A percentile compares a stretch with the other conserved stretches of the same genome.
phyloP scores from a whole-genome alignment of 1,140 invertebrate genomes.

The Tyrophagus putrescentiae region DNA sequence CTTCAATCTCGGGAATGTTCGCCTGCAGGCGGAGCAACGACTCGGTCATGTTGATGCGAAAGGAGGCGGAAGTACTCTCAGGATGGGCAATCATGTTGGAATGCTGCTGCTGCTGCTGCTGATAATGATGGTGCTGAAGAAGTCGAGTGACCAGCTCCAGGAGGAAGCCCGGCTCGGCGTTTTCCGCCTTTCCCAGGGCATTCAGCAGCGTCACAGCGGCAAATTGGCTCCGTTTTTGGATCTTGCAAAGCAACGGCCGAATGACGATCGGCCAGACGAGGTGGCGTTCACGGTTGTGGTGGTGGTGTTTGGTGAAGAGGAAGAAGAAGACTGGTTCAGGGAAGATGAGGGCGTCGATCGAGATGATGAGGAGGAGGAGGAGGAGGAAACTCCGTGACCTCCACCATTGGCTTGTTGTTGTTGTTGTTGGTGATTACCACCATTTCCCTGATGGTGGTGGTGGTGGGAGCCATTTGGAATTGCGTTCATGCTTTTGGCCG shows the following conservation, averaged over 20 bases:
- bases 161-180: slow-evolving; percentile 70
- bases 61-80: slow-evolving; percentile 53
- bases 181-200: slow-evolving; percentile 47
- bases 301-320: slow-evolving; percentile 48
- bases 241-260: slow-evolving; percentile 74
- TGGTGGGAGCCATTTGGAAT: no score
- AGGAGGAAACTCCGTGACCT: no score
- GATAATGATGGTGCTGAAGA: no score
- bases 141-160: slow-evolving; percentile 80
- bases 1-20: slow-evolving; percentile 57
- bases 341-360: no score
- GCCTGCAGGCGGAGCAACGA: slow-evolving; percentile 81
- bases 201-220: slow-evolving; percentile 27
- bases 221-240: slow-evolving; percentile 51
- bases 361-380: no score
- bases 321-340: no score
- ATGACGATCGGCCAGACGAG: slow-evolving; percentile 78
- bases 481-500: no score
- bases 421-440: no score
- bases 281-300: slow-evolving; percentile 68
- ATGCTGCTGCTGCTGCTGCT: no score
- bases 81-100: no score
- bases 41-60: slow-evolving; percentile 71
- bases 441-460: no score
- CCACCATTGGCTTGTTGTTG: no score